phyloP scores from a whole-genome alignment of 92 coral and sea anemone genomes.

The Palythoa heliodiscus region DNA sequence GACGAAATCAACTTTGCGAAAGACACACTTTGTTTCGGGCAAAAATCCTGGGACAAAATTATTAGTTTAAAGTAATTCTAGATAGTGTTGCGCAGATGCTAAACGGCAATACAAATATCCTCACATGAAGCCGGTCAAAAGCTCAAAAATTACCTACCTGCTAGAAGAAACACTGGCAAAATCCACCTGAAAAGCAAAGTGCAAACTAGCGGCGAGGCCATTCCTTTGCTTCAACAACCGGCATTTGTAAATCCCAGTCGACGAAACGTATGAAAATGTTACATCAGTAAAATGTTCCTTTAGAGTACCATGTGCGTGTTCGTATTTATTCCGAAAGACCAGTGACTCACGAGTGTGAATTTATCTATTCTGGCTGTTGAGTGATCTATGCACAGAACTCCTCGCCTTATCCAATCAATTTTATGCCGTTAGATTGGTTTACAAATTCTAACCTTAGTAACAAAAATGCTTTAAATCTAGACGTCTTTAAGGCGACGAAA shows the following conservation, averaged over 20 bases:
- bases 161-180: constrained; percentile 81
- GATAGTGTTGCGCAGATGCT: too few species aligned
- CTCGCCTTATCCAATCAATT: too few species aligned
- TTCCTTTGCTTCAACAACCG: constrained; percentile 40
- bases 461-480: too few species aligned
- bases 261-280: background rate
- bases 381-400: too few species aligned
- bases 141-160: constrained; percentile 68
- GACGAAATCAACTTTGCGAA: background rate
- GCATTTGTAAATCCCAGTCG: constrained; percentile 34
- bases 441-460: too few species aligned
- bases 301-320: background rate
- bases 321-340: too few species aligned
- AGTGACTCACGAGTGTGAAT: too few species aligned
- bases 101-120: too few species aligned
- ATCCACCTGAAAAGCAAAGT: constrained; percentile 85
- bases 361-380: too few species aligned
- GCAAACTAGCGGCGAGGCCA: constrained; percentile 90
- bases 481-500: too few species aligned
- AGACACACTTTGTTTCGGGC: background rate
- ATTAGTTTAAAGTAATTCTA: too few species aligned
- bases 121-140: background rate
- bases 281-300: background rate
- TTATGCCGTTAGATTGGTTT: too few species aligned
- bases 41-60: background rate